Evolutionary conservation across 2,797 vertebrate genomes (phyloP).

Genomic region (Sciurus vulgaris): DNA sequence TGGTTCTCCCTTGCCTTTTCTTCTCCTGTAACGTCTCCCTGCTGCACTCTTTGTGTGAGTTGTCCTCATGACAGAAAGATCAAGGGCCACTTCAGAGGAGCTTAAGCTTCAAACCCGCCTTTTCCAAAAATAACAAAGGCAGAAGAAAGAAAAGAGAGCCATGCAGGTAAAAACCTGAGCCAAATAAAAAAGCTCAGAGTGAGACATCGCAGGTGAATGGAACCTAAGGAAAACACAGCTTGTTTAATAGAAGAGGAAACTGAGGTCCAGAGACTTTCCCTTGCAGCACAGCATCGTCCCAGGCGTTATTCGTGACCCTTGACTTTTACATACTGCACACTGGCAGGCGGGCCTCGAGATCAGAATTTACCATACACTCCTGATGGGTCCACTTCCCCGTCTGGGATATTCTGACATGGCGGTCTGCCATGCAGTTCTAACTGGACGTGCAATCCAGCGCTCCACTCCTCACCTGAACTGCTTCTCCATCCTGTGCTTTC

Average conservation of each 20-base stretch:
- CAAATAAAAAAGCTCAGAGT: neutral
- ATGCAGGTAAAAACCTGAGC: conserved; percentile 52
- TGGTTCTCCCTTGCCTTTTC: conserved; percentile 7
- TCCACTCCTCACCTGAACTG: no score
- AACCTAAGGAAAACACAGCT: neutral
- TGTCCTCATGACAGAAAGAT: conserved; percentile 79
- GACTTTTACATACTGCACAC: neutral
- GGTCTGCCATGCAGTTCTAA: neutral
- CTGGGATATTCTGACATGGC: neutral
- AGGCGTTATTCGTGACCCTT: neutral
- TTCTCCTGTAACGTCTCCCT: conserved; percentile 66
- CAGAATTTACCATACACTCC: neutral
- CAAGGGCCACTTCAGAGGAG: conserved; percentile 76
- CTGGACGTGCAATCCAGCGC: no score
- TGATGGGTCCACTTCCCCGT: neutral
- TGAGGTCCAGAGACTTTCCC: neutral
- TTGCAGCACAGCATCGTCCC: neutral
- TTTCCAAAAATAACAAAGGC: conserved; percentile 85
- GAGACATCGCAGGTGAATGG: conserved; percentile 17
- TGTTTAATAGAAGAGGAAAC: conserved; percentile 57
- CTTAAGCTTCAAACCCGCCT: conserved; percentile 82
- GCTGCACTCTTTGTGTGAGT: conserved; percentile 50
- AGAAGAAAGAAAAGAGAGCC: conserved; percentile 60
- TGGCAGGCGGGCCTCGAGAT: no score
- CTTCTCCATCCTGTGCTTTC: neutral